Percentiles rank a stretch among this genome's conserved stretches.
Conservation (phyloP, 1,140 invertebrate species). For the Riptortus pedestris region DNA sequence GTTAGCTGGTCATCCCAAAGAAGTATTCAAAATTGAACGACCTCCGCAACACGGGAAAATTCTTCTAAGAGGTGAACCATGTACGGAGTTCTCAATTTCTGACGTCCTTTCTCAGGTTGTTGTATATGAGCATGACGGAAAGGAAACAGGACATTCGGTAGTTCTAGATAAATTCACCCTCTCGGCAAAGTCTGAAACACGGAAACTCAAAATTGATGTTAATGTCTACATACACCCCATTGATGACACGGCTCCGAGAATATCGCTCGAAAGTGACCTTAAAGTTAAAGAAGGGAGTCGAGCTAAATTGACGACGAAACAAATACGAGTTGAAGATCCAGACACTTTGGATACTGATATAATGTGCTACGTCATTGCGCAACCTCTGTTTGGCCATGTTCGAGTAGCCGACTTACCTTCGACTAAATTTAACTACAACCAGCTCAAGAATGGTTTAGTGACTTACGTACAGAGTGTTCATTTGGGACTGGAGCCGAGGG, state of each 20-base stretch:
- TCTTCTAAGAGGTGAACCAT: not conserved
- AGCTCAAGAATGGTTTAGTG: slow-evolving; percentile 6
- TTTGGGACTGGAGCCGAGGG: slow-evolving; percentile 5
- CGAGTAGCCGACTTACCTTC: not conserved
- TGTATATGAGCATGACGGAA: not conserved
- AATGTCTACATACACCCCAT: slow-evolving; percentile 17
- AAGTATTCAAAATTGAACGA: not conserved
- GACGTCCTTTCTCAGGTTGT: not conserved
- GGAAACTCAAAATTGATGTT: not conserved
- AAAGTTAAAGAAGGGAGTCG: slow-evolving; percentile 14
- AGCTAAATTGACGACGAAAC: not conserved
- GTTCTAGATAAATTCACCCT: not conserved
- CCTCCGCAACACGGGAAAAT: not conserved
- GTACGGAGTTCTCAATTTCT: not conserved
- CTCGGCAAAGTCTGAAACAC: not conserved
- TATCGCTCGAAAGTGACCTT: slow-evolving; percentile 2
- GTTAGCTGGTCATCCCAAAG: not conserved
- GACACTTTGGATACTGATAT: slow-evolving; percentile 19
- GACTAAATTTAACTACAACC: not conserved
- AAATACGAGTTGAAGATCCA: not conserved
- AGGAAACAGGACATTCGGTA: not conserved
- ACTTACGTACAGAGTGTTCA: slow-evolving; percentile 12
- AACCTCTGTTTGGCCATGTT: slow-evolving; percentile 9
- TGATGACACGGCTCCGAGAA: slow-evolving; percentile 13
- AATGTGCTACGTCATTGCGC: slow-evolving; percentile 6